Conservation (phyloP, 1,140 invertebrate species). For the Anadara kagoshimensis region DNA sequence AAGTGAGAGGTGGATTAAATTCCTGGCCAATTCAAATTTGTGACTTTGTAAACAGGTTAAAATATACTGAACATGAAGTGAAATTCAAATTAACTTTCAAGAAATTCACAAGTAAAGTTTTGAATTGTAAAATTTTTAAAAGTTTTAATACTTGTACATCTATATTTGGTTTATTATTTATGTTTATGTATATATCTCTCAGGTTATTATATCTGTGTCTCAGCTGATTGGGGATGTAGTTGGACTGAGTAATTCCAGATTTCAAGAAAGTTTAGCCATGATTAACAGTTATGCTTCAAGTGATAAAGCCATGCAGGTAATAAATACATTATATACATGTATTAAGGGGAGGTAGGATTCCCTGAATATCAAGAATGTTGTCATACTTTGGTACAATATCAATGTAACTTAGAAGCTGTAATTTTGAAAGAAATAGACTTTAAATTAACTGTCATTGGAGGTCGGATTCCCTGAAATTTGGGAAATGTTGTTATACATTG, state of each 20-base stretch:
- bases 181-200: slow-evolving; percentile 14
- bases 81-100: no score
- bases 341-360: no score
- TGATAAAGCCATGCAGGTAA: slow-evolving; percentile 91
- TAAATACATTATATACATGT: not conserved
- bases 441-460: no score
- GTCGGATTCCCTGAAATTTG: no score
- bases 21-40: not conserved
- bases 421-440: no score
- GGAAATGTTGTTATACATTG: no score
- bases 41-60: not conserved
- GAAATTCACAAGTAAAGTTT: no score
- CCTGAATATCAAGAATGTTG: no score
- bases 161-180: not conserved
- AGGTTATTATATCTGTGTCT: slow-evolving; percentile 91
- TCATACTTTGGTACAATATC: no score
- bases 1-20: not conserved
- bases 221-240: slow-evolving; percentile 91
- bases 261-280: slow-evolving; percentile 92
- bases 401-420: no score
- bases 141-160: no score
- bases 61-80: not conserved
- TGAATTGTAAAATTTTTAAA: no score
- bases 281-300: slow-evolving; percentile 94
- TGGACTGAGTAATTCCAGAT: slow-evolving; percentile 89